A percentile compares a stretch with the other conserved stretches of the same genome.
Conservation (phyloP, 2,888 invertebrate genomes). For the Nipponacmea schrenckii region DNA sequence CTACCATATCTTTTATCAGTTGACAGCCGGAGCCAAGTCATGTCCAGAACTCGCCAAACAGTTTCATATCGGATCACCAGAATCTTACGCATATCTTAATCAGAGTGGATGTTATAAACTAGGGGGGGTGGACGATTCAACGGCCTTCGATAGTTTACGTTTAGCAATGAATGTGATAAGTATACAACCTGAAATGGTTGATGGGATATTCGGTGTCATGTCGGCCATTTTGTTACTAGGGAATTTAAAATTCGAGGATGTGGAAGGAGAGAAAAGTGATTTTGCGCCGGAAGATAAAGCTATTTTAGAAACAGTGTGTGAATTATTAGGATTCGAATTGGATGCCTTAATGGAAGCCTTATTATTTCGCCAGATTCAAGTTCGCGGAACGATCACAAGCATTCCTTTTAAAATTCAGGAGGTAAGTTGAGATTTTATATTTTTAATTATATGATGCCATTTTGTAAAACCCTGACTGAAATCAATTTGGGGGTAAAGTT, state of each 20-base stretch:
- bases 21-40: conserved; percentile 79
- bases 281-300: conserved; percentile 44
- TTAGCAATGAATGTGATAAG: conserved; percentile 58
- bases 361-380: conserved; percentile 57
- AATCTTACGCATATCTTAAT: conserved; percentile 55
- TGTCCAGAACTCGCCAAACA: conserved; percentile 50
- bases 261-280: conserved; percentile 60
- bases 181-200: conserved; percentile 52
- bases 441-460: background rate
- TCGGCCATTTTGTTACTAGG: conserved; percentile 57
- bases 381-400: conserved; percentile 57
- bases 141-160: conserved; percentile 57
- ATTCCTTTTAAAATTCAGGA: conserved; percentile 61
- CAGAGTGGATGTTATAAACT: conserved; percentile 58
- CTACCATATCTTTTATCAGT: conserved; percentile 96
- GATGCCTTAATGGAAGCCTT: conserved; percentile 47
- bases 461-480: background rate
- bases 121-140: conserved; percentile 52
- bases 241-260: conserved; percentile 56
- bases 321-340: conserved; percentile 52
- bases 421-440: conserved; percentile 39
- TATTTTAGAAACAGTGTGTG: conserved; percentile 49
- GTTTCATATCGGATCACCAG: conserved; percentile 44
- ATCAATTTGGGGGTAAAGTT: background rate
- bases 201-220: conserved; percentile 56